Conservation (phyloP, 2,888 invertebrate species). For the Drosophila aldrichi region DNA sequence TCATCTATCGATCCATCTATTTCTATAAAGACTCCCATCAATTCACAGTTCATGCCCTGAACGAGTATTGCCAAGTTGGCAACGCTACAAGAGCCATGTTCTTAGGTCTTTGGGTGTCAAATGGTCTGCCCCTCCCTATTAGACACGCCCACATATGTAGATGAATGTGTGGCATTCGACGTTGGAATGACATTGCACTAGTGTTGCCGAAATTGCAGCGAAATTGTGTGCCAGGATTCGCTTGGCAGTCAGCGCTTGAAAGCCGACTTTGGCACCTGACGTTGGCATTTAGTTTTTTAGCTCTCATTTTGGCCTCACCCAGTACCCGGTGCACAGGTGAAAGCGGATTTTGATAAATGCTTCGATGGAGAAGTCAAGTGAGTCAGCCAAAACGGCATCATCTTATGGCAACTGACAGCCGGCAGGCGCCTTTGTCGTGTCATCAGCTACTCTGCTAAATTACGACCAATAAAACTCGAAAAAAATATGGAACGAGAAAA, state of each 20-base stretch:
- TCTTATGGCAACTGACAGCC: conserved; percentile 42
- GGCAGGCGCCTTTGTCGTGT: conserved; percentile 19
- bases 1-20: neutral
- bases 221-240: conserved; percentile 45
- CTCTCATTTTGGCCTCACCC: neutral
- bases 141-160: conserved; percentile 12
- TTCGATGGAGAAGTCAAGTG: conserved; percentile 50
- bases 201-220: conserved; percentile 57
- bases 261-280: conserved; percentile 27
- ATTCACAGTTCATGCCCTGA: neutral
- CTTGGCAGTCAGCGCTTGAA: conserved; percentile 18
- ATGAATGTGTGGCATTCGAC: conserved; percentile 44
- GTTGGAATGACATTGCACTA: conserved; percentile 66
- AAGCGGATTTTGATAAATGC: conserved; percentile 75
- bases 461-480: conserved; percentile 58
- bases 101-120: conserved; percentile 48
- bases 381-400: conserved; percentile 34
- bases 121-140: conserved; percentile 25
- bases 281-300: conserved; percentile 1
- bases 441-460: conserved; percentile 46
- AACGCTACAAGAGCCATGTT: neutral
- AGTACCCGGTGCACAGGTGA: conserved; percentile 18
- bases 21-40: neutral
- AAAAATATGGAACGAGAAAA: neutral
- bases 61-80: neutral